Evolutionary conservation across 2,888 invertebrate genomes (phyloP).

Genomic region (Conops quadrifasciatus): DNA sequence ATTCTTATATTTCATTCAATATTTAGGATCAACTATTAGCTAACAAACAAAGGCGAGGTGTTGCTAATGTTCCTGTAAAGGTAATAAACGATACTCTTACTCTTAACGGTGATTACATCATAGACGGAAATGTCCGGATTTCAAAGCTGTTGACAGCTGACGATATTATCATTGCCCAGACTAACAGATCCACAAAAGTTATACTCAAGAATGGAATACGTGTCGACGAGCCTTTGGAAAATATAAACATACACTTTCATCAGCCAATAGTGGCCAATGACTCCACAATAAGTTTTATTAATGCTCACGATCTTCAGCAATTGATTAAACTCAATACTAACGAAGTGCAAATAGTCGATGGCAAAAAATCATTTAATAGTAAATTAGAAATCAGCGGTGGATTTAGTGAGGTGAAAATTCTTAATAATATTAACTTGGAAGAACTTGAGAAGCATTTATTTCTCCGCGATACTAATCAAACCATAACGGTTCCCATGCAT

Average conservation of each 20-base stretch:
- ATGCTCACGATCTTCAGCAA: conserved; percentile 62
- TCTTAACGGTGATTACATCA: conserved; percentile 63
- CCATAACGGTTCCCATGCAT: conserved; percentile 63
- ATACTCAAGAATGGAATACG: conserved; percentile 50
- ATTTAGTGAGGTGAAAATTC: conserved; percentile 60
- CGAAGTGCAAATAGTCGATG: conserved; percentile 65
- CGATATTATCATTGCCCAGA: conserved; percentile 51
- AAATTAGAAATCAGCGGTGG: conserved; percentile 63
- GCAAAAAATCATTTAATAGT: conserved; percentile 66
- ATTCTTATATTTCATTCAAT: too few relatives aligned
- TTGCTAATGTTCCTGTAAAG: conserved; percentile 65
- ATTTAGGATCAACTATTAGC: conserved; percentile 62
- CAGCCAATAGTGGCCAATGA: conserved; percentile 56
- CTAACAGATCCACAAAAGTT: conserved; percentile 45
- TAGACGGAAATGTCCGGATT: conserved; percentile 67
- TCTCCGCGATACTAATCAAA: conserved; percentile 65
- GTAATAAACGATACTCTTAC: conserved; percentile 63
- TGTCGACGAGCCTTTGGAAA: conserved; percentile 48
- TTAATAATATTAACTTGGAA: conserved; percentile 66
- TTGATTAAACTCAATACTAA: conserved; percentile 64
- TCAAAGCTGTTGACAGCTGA: conserved; percentile 59
- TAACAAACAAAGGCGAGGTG: conserved; percentile 45
- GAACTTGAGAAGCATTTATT: conserved; percentile 64
- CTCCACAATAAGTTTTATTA: conserved; percentile 65
- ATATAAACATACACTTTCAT: conserved; percentile 54